Evolutionary conservation across 2,113 vertebrate genomes (phyloP).

Genomic region (Nymphicus hollandicus): DNA sequence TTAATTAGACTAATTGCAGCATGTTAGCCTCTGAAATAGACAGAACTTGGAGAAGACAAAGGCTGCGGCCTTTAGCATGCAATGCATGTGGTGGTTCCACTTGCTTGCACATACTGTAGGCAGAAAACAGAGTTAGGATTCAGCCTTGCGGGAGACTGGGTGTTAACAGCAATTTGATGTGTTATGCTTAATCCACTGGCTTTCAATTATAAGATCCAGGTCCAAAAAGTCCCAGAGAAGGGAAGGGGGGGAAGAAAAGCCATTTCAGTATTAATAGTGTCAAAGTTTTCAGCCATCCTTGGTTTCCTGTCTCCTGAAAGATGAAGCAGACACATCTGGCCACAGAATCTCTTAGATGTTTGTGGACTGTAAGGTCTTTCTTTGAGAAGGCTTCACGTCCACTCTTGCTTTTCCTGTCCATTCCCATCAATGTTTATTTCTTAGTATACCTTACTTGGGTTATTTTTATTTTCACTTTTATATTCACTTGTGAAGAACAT

Average conservation of each 20-base stretch:
- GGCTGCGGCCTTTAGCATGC: constrained; percentile 81
- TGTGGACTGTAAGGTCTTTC: not conserved
- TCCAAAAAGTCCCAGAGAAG: constrained; percentile 19
- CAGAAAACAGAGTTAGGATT: constrained; percentile 72
- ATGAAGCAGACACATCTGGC: not conserved
- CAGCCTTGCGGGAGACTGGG: constrained; percentile 67
- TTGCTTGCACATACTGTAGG: constrained; percentile 70
- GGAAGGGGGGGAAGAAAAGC: rapidly evolving
- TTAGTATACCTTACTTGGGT: not conserved
- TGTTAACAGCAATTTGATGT: constrained; percentile 66
- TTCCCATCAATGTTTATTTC: not conserved
- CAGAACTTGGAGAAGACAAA: constrained; percentile 82
- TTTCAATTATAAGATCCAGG: constrained; percentile 52
- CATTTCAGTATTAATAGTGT: not conserved
- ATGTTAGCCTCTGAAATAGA: constrained; percentile 85
- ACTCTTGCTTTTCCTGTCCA: not conserved
- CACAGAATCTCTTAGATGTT: not conserved
- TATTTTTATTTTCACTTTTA: not conserved
- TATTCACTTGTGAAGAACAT: not conserved
- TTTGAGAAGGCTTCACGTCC: not conserved
- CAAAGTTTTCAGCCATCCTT: not conserved
- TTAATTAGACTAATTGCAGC: constrained; percentile 94
- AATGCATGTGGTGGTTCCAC: constrained; percentile 70
- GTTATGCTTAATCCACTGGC: constrained; percentile 58
- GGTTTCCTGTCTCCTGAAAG: not conserved